Base-by-base conservation (phyloP, 2,888 invertebrate genomes). In the Odontomyia ornata region DNA sequence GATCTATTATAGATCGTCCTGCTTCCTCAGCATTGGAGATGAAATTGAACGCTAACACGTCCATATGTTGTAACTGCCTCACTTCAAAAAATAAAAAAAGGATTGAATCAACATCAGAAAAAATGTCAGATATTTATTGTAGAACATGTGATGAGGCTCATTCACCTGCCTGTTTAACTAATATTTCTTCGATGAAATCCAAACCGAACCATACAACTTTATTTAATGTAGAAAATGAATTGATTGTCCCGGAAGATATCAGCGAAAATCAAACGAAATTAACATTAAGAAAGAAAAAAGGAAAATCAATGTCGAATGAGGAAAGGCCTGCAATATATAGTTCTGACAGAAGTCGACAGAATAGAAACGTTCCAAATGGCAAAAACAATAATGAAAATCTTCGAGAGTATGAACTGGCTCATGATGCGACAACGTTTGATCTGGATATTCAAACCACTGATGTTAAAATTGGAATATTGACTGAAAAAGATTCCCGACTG, bases 91-190 rank as follows among this genome's bases (percentile, higher is more conserved):
- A 83, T 76, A 86, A 85, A 79, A 84, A 84, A 72, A 85, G 85
- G 85, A 82, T 82, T 76, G 82, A 81, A 79, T 81, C 77, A 57
- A 83, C 84, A 79, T 86, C 87, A 15, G 85, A 86, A 57, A 86
- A 86, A 86, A 89, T 89, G 88, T 89, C 91, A 76, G 91, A 91
- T 83, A 88, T 91, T 83, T 91, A 90, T 86, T 87, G 88, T 82
- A 88, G 89, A 71, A 84, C 84, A 81, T 85, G 85, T 79, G 86
- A 87, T 80, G 81, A 82, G 28, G 84, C 73, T 3, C 56, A 78
- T 75, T 56, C 69, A 36, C 89, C 90, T 80, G 89, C 89, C 77
- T 90, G 90, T 83, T 88, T 90, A 81, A 83, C 84, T 82, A 84
- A 86, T 83, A 83, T 87, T 85, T 84, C 86, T 15, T 83, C 83